Evolutionary conservation across 2,113 vertebrate species (phyloP).

Genomic region (Xenopus laevis): DNA sequence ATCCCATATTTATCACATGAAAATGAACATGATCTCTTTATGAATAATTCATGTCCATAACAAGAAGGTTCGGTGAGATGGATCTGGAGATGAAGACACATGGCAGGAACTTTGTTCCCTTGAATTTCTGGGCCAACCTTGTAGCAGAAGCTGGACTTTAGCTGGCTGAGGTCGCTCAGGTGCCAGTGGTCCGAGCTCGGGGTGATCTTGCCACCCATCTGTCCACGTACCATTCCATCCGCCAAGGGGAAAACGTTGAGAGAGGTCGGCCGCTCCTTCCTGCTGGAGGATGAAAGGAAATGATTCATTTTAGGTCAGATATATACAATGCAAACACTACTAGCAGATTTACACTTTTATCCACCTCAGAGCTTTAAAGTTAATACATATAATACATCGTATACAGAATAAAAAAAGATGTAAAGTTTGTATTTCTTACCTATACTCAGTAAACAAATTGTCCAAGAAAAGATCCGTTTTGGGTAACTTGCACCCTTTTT

Average conservation of each 20-base stretch:
- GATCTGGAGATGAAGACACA: conserved; percentile 17
- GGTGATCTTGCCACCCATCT: conserved; percentile 84
- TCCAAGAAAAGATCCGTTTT: too few species aligned
- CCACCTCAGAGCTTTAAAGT: too few species aligned
- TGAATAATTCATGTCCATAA: not conserved
- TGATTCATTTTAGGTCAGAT: not conserved
- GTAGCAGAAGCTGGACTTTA: conserved; percentile 84
- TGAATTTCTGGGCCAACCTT: conserved; percentile 82
- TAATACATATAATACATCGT: too few species aligned
- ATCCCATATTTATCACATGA: not conserved
- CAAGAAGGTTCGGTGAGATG: conserved; percentile 19
- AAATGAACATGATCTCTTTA: not conserved
- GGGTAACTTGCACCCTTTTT: too few species aligned
- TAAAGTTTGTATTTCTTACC: too few species aligned
- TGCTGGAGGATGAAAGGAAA: conserved; percentile 64
- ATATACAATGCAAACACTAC: too few species aligned
- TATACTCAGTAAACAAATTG: too few species aligned
- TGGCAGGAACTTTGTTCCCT: conserved; percentile 48
- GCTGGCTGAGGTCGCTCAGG: conserved; percentile 86
- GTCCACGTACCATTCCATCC: conserved; percentile 96
- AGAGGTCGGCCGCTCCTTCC: conserved; percentile 91
- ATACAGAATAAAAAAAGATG: too few species aligned
- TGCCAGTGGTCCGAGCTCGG: conserved; percentile 89
- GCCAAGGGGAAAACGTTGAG: conserved; percentile 87
- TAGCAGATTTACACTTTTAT: too few species aligned